Conservation (phyloP, 2,113 vertebrate species). For the Cochlearius cochlearius region DNA sequence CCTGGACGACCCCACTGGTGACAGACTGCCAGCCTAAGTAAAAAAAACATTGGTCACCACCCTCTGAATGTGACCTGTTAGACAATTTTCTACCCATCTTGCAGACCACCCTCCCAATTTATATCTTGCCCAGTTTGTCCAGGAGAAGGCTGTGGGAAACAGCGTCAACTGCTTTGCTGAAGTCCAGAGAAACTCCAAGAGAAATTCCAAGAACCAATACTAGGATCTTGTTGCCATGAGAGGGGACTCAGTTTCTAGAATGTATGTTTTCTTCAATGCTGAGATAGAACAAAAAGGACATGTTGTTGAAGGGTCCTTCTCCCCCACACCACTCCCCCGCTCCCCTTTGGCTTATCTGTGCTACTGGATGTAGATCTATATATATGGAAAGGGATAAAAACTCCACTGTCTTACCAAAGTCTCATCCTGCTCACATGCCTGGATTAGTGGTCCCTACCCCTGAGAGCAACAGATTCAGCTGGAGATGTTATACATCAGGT, state of each 20-base stretch:
- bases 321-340: fast-evolving
- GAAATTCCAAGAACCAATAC: not conserved
- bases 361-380: not conserved
- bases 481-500: not conserved
- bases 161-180: not conserved
- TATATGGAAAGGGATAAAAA: not conserved
- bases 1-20: not conserved
- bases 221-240: not conserved
- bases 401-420: not conserved
- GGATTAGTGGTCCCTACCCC: not conserved
- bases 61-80: not conserved
- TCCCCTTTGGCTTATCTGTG: not conserved
- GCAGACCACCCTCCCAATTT: not conserved
- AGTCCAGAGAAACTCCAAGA: not conserved
- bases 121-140: not conserved
- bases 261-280: not conserved
- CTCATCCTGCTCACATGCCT: not conserved
- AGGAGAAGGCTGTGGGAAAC: not conserved
- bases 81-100: not conserved
- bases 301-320: not conserved
- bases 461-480: not conserved
- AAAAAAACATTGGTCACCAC: not conserved
- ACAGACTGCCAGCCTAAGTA: not conserved
- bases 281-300: not conserved
- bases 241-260: not conserved